Conservation (phyloP, 2,888 invertebrate species). For the Celastrina argiolus region DNA sequence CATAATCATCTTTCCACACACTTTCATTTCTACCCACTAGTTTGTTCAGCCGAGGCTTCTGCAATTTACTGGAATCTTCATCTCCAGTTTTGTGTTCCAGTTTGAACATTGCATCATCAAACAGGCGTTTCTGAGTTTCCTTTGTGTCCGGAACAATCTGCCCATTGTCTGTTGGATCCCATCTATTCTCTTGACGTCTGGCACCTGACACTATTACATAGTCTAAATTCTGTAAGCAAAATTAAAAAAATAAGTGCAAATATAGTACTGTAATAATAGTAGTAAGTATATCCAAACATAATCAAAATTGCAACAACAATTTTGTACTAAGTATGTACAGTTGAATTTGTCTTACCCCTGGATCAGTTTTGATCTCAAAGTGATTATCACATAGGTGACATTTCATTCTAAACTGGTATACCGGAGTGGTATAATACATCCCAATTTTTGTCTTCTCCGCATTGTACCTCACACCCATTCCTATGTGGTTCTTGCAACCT, state of each 20-base stretch:
- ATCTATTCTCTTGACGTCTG: slow-evolving; percentile 96
- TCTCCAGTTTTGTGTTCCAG: slow-evolving; percentile 95
- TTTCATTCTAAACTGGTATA: slow-evolving; percentile 99
- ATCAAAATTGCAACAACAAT: too few relatives aligned
- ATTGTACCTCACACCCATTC: slow-evolving; percentile 99
- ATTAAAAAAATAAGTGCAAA: too few relatives aligned
- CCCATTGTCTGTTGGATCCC: slow-evolving; percentile 98
- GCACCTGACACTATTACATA: slow-evolving; percentile 97
- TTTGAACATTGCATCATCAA: slow-evolving; percentile 98
- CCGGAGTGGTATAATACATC: slow-evolving; percentile 98
- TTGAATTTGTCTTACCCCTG: slow-evolving; percentile 93
- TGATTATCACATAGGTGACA: slow-evolving; percentile 98
- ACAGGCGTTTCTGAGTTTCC: slow-evolving; percentile 90
- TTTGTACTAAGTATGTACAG: too few relatives aligned
- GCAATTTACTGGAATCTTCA: slow-evolving; percentile 81
- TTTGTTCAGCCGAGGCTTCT: slow-evolving; percentile 84
- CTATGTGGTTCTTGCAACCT: slow-evolving; percentile 98
- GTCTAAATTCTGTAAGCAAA: slow-evolving; percentile 89
- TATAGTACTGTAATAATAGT: too few relatives aligned
- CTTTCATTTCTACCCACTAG: slow-evolving; percentile 88
- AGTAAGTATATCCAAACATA: too few relatives aligned
- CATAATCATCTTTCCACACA: slow-evolving; percentile 95
- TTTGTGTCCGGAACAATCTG: slow-evolving; percentile 96
- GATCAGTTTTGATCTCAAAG: slow-evolving; percentile 98
- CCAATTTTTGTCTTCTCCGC: slow-evolving; percentile 95